Conservation (phyloP, 1,140 invertebrate genomes). For the Hycleus phaleratus region DNA sequence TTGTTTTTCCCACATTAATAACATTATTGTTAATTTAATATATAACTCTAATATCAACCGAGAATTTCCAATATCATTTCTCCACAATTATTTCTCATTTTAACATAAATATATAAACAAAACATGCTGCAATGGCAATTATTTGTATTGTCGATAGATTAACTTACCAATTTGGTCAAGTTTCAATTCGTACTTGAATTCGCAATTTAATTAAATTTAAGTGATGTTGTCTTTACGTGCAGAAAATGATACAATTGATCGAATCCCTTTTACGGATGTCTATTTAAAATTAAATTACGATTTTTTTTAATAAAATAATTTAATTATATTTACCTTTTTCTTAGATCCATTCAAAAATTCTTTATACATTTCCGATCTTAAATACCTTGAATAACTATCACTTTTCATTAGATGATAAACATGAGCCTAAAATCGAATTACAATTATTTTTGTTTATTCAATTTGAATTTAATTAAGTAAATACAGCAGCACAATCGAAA, state of each 20-base stretch:
- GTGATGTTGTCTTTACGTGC: slow-evolving; percentile 58
- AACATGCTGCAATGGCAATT: neutral
- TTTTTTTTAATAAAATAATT: neutral
- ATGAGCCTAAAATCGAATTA: slow-evolving; percentile 65
- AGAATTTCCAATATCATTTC: too few relatives aligned
- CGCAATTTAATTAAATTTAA: slow-evolving; percentile 25
- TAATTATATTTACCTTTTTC: slow-evolving; percentile 70
- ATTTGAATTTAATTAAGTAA: slow-evolving; percentile 19
- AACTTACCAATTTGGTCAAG: slow-evolving; percentile 16
- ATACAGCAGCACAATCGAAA: slow-evolving; percentile 94
- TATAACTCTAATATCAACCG: too few relatives aligned
- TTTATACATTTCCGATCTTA: slow-evolving; percentile 98
- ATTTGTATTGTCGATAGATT: slow-evolving; percentile 32
- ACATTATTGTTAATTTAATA: too few relatives aligned
- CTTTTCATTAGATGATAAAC: slow-evolving; percentile 99
- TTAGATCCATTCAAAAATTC: slow-evolving; percentile 92
- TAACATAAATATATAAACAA: too few relatives aligned
- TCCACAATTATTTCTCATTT: too few relatives aligned
- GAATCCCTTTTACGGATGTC: slow-evolving; percentile 80
- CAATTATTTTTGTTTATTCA: neutral
- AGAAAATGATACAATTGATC: slow-evolving; percentile 78
- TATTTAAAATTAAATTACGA: slow-evolving; percentile 36
- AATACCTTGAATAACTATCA: slow-evolving; percentile 95
- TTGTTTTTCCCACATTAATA: neutral
- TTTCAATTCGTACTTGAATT: slow-evolving; percentile 15